These are phyloP conservation scores for Carlito syrichta DNA, from an alignment of 2,113 vertebrate genomes.

Conservation along the genomic window DNA sequence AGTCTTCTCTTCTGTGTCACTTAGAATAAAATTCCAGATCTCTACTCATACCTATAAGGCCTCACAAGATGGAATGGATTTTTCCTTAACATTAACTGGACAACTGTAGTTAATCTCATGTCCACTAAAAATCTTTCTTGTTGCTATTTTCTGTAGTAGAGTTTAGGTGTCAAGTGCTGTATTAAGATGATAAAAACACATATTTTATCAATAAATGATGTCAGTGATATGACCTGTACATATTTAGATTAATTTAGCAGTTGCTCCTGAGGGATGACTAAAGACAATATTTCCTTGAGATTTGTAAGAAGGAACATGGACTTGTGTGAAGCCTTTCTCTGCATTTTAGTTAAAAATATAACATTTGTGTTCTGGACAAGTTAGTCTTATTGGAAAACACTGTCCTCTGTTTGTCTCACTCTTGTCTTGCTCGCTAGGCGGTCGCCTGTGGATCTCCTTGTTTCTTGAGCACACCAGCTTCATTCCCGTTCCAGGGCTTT, in stretches of 20 bases:
- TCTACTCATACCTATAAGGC: background rate
- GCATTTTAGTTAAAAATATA: background rate
- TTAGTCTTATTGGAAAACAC: fast-evolving
- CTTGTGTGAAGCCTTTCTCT: background rate
- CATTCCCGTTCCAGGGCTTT: background rate
- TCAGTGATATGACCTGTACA: background rate
- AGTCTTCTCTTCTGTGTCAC: background rate
- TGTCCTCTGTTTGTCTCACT: fast-evolving
- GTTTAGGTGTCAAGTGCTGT: background rate
- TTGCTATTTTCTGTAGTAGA: no score
- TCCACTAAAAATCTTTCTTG: fast-evolving
- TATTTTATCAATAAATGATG: background rate
- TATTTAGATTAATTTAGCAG: background rate
- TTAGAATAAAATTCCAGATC: background rate
- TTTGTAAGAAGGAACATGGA: no score
- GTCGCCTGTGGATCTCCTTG: background rate
- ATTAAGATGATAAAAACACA: background rate
- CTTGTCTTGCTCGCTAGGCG: background rate
- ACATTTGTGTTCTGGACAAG: background rate
- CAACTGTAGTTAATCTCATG: fast-evolving
- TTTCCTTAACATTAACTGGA: background rate
- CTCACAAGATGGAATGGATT: background rate
- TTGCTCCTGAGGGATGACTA: background rate
- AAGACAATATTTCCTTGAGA: background rate
- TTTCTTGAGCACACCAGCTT: background rate